Evolutionary conservation across 2,113 vertebrate genomes (phyloP), one percentile per base, ranked within the genome.

Genomic region (Xyrauchen texanus): DNA sequence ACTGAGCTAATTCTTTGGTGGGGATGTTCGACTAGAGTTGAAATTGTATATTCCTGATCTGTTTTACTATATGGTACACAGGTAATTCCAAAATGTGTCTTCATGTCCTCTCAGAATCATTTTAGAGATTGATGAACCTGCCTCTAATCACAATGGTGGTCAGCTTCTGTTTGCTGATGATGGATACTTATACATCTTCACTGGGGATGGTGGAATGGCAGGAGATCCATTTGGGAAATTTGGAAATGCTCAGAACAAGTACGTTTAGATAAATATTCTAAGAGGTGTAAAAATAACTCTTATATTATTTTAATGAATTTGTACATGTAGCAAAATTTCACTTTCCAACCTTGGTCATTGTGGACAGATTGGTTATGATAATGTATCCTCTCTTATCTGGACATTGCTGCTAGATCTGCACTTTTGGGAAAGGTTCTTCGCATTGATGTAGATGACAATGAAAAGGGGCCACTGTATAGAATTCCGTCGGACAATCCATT

Each of bases 201-300:
- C 96, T 12, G 97, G 97, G 49, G 97, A 99, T 1, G 97, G 97
- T 10, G 97, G 97, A 52, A 98, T 98, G 96, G 97, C 95, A 4
- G 97, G 97, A 80, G 97, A 99, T 85, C 97, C 97, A 42, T 99
- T 98, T 80, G 97, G 97, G 6, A 89, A 92, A 84, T 97, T 94
- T 78, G 97, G 97, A 85, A 99, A 99, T 4, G 90, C 97, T 7
- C 97, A 98, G 84, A 99, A 99, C 93, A 98, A 96, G 97, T 98
- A 91, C 85, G 95, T 67, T 42, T 71, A 12, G 52, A 61, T 34
- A 34, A 34, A 3, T 34, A 34, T 34, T 34, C 21, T 34, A 3
- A 3, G 21, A 34, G 21, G 21, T 34, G 21, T 34, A 34, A 34
- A 34, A 34, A 34, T 34, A 34, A 34, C 21, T 34, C n/a, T n/a